A percentile compares a stretch with the other conserved stretches of the same genome.
Conservation (phyloP, 2,888 invertebrate genomes). For the Lasius fuliginosus region DNA sequence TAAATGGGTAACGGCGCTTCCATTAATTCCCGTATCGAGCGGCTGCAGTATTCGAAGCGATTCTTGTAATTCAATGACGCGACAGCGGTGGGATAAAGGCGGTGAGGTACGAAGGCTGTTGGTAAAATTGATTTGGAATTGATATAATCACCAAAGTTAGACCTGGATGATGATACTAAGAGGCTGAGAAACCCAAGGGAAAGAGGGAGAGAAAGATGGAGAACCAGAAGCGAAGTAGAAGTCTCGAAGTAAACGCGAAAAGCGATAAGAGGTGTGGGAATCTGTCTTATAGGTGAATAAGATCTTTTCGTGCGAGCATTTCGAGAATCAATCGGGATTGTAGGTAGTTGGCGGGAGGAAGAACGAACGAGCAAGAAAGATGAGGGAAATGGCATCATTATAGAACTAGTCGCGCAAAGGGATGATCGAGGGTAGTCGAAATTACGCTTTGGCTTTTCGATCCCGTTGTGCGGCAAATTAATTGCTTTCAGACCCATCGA, state of each 20-base stretch:
- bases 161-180: constrained; percentile 49
- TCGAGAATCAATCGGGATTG: constrained; percentile 60
- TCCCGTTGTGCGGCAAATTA: constrained; percentile 60
- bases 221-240: constrained; percentile 21
- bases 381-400: constrained; percentile 25
- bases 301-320: constrained; percentile 55
- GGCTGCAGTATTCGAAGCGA: constrained; percentile 75
- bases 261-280: constrained; percentile 55
- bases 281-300: constrained; percentile 36
- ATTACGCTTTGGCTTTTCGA: constrained; percentile 61
- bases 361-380: not conserved
- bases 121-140: constrained; percentile 79
- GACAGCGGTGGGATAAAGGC: constrained; percentile 58
- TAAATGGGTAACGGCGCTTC: constrained; percentile 74
- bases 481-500: constrained; percentile 63
- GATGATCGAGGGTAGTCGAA: constrained; percentile 64
- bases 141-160: constrained; percentile 76
- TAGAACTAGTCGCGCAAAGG: constrained; percentile 18
- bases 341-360: constrained; percentile 37
- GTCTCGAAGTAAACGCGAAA: constrained; percentile 42
- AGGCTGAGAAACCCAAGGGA: not conserved
- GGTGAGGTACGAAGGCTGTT: constrained; percentile 67
- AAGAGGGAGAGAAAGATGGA: not conserved
- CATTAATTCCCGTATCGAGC: constrained; percentile 77
- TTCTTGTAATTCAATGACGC: constrained; percentile 77